A percentile compares a stretch with the other conserved stretches of the same genome.
phyloP scores from a whole-genome alignment of 2,113 vertebrate genomes.

The Otocyon megalotis region DNA sequence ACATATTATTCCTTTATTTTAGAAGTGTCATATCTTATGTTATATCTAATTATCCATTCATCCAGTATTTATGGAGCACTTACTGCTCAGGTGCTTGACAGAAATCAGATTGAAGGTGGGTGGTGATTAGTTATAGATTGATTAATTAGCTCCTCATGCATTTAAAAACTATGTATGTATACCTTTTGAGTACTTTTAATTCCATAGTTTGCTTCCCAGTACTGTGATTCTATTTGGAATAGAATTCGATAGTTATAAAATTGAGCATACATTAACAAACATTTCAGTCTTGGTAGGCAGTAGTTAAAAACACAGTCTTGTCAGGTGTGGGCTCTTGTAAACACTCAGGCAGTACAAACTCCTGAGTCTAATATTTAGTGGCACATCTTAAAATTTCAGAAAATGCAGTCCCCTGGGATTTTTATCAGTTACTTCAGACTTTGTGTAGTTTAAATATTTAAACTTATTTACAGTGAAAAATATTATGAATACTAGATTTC shows the following conservation, averaged over 20 bases:
- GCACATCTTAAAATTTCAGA: not conserved
- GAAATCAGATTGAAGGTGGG: not conserved
- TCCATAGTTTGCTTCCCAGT: not conserved
- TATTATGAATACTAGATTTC: slow-evolving; percentile 23
- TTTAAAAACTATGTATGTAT: not conserved
- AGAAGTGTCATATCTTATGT: not conserved
- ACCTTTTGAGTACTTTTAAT: not conserved
- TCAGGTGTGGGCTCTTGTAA: not conserved
- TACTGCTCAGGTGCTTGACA: not conserved
- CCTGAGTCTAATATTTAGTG: not conserved
- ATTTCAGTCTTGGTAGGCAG: not conserved
- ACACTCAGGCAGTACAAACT: not conserved
- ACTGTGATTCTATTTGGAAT: not conserved
- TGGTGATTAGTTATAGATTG: not conserved
- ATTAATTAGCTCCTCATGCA: not conserved
- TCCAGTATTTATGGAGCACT: not conserved
- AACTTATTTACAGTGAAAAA: not conserved
- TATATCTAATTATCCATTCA: not conserved
- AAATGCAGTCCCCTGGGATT: not conserved
- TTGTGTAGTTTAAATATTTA: not conserved
- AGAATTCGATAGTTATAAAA: not conserved
- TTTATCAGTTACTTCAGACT: not conserved
- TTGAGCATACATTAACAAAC: not conserved
- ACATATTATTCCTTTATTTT: not conserved
- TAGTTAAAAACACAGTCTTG: not conserved